phyloP scores from a whole-genome alignment of 2,797 vertebrate genomes.

The Platyrinchus mystaceus region DNA sequence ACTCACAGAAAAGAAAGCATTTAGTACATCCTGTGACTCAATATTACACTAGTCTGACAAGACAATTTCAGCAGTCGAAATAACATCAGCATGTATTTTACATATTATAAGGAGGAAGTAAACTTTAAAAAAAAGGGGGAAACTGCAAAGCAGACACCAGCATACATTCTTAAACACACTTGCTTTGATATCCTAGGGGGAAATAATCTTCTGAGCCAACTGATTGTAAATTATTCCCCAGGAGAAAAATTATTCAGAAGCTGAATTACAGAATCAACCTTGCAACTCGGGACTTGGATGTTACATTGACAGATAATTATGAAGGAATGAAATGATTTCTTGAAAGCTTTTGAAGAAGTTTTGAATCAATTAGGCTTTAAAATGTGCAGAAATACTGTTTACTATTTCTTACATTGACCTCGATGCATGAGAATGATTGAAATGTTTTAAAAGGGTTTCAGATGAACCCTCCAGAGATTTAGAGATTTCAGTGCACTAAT shows the following conservation, averaged over 20 bases:
- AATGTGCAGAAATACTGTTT: background rate
- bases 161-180: background rate
- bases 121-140: background rate
- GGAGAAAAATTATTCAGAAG: background rate
- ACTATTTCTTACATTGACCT: background rate
- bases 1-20: background rate
- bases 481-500: background rate
- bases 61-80: background rate
- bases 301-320: background rate
- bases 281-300: background rate
- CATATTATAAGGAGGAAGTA: background rate
- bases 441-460: background rate
- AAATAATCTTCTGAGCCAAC: background rate
- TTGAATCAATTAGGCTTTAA: background rate
- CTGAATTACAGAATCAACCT: background rate
- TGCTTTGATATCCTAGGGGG: background rate
- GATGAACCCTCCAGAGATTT: background rate
- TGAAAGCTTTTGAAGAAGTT: background rate
- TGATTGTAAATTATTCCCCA: background rate
- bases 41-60: background rate
- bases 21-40: background rate
- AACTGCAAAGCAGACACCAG: background rate
- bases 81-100: background rate
- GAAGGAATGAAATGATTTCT: background rate
- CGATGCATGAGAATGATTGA: background rate